Conservation (phyloP, 2,113 vertebrate genomes). For the Nyctereutes procyonoides region DNA sequence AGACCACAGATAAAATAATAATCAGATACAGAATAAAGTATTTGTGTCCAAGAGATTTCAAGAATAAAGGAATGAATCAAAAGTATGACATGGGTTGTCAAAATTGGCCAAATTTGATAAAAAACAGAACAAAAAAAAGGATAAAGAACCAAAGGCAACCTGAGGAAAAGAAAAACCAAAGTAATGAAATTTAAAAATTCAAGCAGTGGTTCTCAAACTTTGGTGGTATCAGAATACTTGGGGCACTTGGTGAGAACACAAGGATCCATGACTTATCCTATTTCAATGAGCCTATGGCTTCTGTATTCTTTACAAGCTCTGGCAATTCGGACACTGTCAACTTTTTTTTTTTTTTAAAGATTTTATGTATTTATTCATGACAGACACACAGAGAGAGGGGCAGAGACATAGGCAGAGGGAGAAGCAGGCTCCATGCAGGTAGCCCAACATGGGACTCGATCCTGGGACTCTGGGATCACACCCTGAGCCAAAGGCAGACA, state of each 20-base stretch:
- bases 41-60: background rate
- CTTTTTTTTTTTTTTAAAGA: too few species aligned
- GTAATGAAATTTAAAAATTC: background rate
- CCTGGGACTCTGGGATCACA: too few species aligned
- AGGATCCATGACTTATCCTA: background rate
- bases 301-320: background rate
- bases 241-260: background rate
- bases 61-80: constrained; percentile 53
- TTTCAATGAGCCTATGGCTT: background rate
- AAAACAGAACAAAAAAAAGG: background rate
- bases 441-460: too few species aligned
- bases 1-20: background rate
- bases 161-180: background rate
- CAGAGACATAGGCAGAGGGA: too few species aligned
- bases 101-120: constrained; percentile 28
- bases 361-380: too few species aligned
- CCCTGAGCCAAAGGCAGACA: too few species aligned
- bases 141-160: background rate
- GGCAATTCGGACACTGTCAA: background rate
- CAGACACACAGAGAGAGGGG: too few species aligned
- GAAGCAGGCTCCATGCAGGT: too few species aligned
- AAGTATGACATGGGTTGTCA: background rate
- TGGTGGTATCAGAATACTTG: background rate
- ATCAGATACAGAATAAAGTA: background rate
- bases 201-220: background rate